Conservation (phyloP, 2,113 vertebrate species). For the Himantopus leucocephalus region DNA sequence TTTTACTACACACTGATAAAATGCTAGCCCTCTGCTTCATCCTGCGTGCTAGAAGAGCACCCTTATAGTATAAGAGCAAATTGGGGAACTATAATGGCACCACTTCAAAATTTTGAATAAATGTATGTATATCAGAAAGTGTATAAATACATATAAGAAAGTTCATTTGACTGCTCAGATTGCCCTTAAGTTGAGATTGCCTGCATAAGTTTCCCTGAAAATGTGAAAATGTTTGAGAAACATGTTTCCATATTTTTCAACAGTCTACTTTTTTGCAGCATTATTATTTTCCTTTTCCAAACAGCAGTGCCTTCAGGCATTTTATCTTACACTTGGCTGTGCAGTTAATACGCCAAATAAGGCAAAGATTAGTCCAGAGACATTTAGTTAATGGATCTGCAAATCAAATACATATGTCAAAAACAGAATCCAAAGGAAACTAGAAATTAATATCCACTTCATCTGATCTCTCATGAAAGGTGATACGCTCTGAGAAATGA, state of each 20-base stretch:
- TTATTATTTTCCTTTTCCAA: constrained; percentile 29
- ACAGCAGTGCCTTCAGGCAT: background rate
- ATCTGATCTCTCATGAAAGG: constrained; percentile 43
- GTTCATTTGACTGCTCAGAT: background rate
- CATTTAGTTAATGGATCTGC: background rate
- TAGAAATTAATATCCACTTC: constrained; percentile 25
- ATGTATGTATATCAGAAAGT: background rate
- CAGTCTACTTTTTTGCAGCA: background rate
- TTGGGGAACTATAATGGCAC: background rate
- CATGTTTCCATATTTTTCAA: background rate
- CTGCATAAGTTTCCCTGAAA: background rate
- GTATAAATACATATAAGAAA: background rate
- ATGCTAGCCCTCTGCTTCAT: background rate
- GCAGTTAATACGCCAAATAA: background rate
- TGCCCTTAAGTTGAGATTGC: background rate
- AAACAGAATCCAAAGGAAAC: constrained; percentile 39
- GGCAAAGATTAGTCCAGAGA: constrained; percentile 9
- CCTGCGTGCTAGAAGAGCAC: background rate
- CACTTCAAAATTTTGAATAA: background rate
- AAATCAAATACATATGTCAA: constrained; percentile 34
- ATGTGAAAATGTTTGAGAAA: background rate
- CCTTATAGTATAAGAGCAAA: background rate
- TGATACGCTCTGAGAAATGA: background rate
- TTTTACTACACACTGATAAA: background rate
- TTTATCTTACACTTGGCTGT: background rate